Evolutionary conservation across 2,113 vertebrate genomes (phyloP), one percentile per base, ranked within the genome.

Genomic region (Hypomesus transpacificus): DNA sequence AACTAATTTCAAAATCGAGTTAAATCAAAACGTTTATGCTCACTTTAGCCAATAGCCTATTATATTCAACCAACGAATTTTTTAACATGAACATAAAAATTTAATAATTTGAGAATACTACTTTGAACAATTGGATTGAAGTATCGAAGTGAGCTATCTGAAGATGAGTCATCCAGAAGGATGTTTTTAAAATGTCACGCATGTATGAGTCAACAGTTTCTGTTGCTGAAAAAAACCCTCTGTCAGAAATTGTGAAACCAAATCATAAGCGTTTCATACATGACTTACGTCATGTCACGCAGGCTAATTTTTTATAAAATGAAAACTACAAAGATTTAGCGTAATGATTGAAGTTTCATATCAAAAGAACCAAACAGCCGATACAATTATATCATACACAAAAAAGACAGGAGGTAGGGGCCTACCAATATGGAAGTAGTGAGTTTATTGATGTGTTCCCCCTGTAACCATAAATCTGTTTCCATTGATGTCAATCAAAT

Each of bases 371-470:
- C 31, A 34, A 54, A 54, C 3, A 54, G 14, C 53, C 14, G 9
- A 16, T 54, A 14, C 3, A 54, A 54, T 54, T 0, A 77, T 67
- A 20, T 75, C 81, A 67, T 26, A 75, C 52, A 80, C 16, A 28
- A 69, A 20, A 73, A 6, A 85, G 67, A 78, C 78, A 63, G 46
- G 58, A 2, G 8, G 39, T 46, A 46, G 39, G 28, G 63, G 46
- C n/a, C 22, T 13, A 21, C 24, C 4, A 20, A 24, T 54, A 78
- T 92, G 95, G 94, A 95, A 96, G 95, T 96, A 94, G 94, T 95
- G 88, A 91, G 87, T 99, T 98, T 98, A 99, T 98, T 99, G 93
- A 96, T 90, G 93, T 94, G 92, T 94, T 94, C 90, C 84, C 88
- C 91, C 89, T 92, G 92, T 91, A 94, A 93, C 92, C 92, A 93